Percentiles rank a stretch among this genome's conserved stretches.
Conservation (phyloP, 2,113 vertebrate genomes). For the Sitta europaea region DNA sequence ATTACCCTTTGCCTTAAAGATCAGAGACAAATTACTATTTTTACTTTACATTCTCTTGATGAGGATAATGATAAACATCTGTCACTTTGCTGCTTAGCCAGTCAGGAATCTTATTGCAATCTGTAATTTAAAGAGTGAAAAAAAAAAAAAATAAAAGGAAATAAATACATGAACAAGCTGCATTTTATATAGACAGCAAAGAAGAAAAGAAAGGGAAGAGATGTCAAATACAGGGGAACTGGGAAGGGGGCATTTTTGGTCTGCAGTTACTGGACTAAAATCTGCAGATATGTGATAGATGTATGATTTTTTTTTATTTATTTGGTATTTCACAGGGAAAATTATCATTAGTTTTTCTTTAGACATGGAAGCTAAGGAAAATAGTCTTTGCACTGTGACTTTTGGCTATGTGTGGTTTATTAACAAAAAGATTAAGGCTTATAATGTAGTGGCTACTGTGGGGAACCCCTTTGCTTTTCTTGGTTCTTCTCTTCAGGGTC, state of each 20-base stretch:
- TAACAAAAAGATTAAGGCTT: neutral
- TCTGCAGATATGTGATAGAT: neutral
- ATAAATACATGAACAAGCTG: neutral
- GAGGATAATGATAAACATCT: constrained; percentile 82
- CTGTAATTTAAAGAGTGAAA: constrained; percentile 72
- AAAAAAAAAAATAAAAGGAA: neutral
- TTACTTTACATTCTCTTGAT: constrained; percentile 78
- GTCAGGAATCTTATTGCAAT: constrained; percentile 68
- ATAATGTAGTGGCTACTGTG: neutral
- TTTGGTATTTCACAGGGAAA: neutral
- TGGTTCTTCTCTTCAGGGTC: no score
- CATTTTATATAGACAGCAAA: constrained; percentile 1
- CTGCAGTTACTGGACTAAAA: neutral
- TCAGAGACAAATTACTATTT: constrained; percentile 80
- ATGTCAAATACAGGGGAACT: neutral
- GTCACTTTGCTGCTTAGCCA: constrained; percentile 69
- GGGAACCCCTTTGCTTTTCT: no score
- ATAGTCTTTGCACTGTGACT: neutral
- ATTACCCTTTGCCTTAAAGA: constrained; percentile 68
- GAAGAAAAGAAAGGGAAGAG: constrained; percentile 3
- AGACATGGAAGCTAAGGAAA: neutral
- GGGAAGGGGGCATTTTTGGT: neutral
- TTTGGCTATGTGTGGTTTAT: neutral
- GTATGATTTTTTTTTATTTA: neutral
- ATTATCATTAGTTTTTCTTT: neutral